Percentiles rank a stretch among this genome's conserved stretches.
These are phyloP conservation scores for Tetramorium alpestre DNA, from an alignment of 1,140 invertebrate genomes.

Conservation along the genomic window DNA sequence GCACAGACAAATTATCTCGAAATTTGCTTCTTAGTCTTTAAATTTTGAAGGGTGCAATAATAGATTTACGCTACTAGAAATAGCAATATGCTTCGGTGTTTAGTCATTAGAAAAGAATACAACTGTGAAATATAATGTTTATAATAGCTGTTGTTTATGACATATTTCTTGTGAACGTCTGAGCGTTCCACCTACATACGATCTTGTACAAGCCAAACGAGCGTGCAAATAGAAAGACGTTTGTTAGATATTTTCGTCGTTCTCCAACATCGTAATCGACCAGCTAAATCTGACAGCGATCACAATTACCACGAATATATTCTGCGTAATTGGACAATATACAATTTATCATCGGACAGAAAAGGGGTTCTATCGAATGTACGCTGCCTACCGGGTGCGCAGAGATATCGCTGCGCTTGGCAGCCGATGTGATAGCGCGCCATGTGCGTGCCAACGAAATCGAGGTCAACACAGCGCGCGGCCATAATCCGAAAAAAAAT, in stretches of 20 bases:
- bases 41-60: background rate
- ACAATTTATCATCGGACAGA: constrained; percentile 16
- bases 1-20: background rate
- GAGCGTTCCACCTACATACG: background rate
- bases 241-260: constrained; percentile 20
- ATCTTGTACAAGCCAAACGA: background rate
- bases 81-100: background rate
- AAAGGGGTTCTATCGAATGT: constrained; percentile 22
- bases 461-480: constrained; percentile 37
- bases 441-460: constrained; percentile 41
- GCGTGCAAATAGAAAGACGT: background rate
- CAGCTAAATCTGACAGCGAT: constrained; percentile 8
- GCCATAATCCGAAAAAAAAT: constrained; percentile 44
- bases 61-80: background rate
- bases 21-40: background rate
- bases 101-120: background rate
- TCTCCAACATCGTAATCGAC: constrained; percentile 20
- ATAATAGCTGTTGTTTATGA: background rate
- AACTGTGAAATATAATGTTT: background rate
- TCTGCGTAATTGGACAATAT: background rate
- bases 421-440: constrained; percentile 41
- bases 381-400: background rate
- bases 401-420: constrained; percentile 37
- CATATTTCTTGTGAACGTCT: constrained; percentile 2
- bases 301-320: constrained; percentile 15